A percentile compares a stretch with the other conserved stretches of the same genome.
Evolutionary conservation across 2,113 vertebrate species (phyloP).

Genomic region (Panthera leo): DNA sequence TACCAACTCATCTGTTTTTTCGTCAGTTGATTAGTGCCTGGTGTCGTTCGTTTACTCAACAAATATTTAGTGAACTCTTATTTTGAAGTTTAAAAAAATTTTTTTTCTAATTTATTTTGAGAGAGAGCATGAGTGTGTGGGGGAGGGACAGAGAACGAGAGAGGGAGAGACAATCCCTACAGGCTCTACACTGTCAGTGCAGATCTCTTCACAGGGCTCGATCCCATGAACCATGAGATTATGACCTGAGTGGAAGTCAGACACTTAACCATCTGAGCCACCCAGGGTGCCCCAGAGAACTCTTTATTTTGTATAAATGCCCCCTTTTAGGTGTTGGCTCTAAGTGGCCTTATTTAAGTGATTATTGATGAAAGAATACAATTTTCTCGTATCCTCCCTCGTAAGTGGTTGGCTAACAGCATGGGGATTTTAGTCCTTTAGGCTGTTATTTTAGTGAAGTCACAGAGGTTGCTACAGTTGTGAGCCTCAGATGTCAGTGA

Average conservation of each 20-base stretch:
- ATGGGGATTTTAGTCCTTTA: not conserved
- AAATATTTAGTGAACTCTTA: not conserved
- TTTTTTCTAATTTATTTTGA: too few species aligned
- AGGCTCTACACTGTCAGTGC: too few species aligned
- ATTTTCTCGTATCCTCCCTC: not conserved
- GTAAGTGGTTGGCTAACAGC: not conserved
- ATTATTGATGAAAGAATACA: not conserved
- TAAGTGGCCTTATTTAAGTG: not conserved
- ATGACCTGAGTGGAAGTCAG: too few species aligned
- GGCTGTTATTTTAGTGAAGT: not conserved
- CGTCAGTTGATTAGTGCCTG: not conserved
- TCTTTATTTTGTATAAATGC: not conserved
- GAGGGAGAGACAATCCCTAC: too few species aligned
- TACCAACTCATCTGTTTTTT: not conserved
- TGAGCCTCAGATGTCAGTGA: not conserved
- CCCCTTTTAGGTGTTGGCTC: not conserved
- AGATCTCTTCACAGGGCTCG: too few species aligned
- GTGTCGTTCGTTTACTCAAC: conserved; percentile 12
- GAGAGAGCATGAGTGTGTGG: too few species aligned
- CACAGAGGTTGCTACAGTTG: not conserved
- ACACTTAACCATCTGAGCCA: too few species aligned
- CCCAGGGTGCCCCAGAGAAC: too few species aligned
- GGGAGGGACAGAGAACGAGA: too few species aligned
- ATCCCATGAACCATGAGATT: too few species aligned
- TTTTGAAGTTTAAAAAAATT: too few species aligned